A percentile compares a stretch with the other conserved stretches of the same genome.
phyloP scores from a whole-genome alignment of 2,113 vertebrate genomes.

The Lepus europaeus region DNA sequence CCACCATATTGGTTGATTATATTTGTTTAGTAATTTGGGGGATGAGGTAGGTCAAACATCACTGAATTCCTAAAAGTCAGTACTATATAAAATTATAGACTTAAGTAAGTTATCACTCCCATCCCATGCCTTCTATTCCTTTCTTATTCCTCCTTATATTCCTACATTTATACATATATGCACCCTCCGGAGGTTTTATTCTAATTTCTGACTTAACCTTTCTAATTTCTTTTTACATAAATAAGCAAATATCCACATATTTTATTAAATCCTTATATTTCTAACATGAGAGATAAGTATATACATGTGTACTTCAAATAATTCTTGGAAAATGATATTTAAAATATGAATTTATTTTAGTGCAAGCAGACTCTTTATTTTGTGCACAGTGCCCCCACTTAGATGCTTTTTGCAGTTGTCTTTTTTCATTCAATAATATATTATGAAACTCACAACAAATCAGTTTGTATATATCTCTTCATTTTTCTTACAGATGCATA shows the following conservation, averaged over 20 bases:
- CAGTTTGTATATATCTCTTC: not conserved
- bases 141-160: not conserved
- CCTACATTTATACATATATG: not conserved
- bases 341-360: too few relatives aligned
- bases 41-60: not conserved
- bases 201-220: not conserved
- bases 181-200: not conserved
- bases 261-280: not conserved
- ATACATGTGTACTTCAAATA: too few relatives aligned
- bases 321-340: too few relatives aligned
- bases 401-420: not conserved
- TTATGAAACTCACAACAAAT: not conserved
- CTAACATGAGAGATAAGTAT: not conserved
- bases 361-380: too few relatives aligned
- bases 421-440: not conserved
- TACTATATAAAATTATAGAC: not conserved
- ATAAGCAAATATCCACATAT: not conserved
- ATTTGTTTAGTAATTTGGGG: not conserved
- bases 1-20: not conserved
- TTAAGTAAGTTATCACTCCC: not conserved
- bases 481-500: not conserved
- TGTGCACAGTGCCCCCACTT: too few relatives aligned
- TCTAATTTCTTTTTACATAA: not conserved
- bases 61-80: not conserved
- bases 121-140: not conserved